Conservation (phyloP, 2,113 vertebrate species). For the Seriola dumerili region DNA sequence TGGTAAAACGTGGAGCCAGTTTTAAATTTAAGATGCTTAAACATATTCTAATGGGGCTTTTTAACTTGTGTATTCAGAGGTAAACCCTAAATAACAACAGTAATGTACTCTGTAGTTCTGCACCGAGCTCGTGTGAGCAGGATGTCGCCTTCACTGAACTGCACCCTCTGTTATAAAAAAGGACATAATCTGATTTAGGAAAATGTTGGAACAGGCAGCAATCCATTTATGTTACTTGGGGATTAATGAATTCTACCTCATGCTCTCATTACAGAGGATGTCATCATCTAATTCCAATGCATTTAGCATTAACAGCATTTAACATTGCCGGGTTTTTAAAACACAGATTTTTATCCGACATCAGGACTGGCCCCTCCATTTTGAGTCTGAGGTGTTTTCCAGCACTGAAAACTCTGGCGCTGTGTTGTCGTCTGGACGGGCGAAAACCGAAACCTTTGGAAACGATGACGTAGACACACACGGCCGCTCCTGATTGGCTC, state of each 20-base stretch:
- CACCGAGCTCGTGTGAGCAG: background rate
- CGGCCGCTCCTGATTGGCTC: no score
- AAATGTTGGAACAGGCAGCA: conserved; percentile 4
- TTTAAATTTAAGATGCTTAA: background rate
- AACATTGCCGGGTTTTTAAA: background rate
- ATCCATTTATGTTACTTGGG: background rate
- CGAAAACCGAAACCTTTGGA: no score
- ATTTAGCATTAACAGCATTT: background rate
- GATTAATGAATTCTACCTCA: conserved; percentile 18
- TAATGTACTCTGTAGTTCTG: background rate
- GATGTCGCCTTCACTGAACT: background rate
- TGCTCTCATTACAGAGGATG: background rate
- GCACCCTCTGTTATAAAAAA: background rate
- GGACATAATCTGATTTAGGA: conserved; percentile 30
- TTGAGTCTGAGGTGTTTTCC: conserved; percentile 30
- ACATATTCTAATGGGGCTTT: background rate
- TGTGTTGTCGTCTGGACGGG: no score
- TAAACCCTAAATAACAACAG: background rate
- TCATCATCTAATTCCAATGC: background rate
- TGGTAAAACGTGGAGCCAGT: no score
- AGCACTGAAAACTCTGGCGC: no score
- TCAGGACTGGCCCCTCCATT: conserved; percentile 57
- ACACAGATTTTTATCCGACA: background rate
- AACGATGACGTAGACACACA: no score
- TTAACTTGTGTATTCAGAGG: background rate